Conservation (phyloP, 30 jellyfish, hydroid and myxozoan genomes). For the Turritopsis rubra region DNA sequence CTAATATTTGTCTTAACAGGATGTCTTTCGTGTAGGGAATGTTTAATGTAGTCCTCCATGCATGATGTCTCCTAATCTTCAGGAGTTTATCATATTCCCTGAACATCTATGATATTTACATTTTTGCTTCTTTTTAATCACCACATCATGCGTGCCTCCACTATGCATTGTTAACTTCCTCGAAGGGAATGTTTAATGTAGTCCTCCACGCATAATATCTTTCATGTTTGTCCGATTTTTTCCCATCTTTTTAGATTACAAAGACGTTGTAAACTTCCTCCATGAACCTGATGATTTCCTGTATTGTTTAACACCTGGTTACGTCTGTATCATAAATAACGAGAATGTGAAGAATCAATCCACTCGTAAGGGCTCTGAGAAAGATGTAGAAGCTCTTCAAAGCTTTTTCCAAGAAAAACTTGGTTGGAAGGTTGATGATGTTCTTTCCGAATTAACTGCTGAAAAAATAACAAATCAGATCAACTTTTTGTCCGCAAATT, state of each 20-base stretch:
- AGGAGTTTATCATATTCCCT: too few species aligned
- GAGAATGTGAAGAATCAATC: not conserved
- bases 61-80: too few species aligned
- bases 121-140: too few species aligned
- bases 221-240: too few species aligned
- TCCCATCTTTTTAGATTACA: not conserved
- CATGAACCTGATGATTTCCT: not conserved
- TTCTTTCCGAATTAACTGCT: not conserved
- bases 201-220: not conserved
- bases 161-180: too few species aligned
- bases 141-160: too few species aligned
- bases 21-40: too few species aligned
- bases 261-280: not conserved
- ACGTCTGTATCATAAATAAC: not conserved
- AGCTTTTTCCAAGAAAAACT: slow-evolving; percentile 24
- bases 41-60: too few species aligned
- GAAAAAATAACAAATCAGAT: not conserved
- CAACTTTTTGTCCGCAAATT: not conserved
- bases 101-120: too few species aligned
- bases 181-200: too few species aligned
- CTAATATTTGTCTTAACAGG: too few species aligned
- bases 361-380: slow-evolving; percentile 33
- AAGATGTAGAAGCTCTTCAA: slow-evolving; percentile 37
- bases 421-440: slow-evolving; percentile 29
- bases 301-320: not conserved